phyloP scores from a whole-genome alignment of 2,888 invertebrate species.

The Eristalis intricaria region DNA sequence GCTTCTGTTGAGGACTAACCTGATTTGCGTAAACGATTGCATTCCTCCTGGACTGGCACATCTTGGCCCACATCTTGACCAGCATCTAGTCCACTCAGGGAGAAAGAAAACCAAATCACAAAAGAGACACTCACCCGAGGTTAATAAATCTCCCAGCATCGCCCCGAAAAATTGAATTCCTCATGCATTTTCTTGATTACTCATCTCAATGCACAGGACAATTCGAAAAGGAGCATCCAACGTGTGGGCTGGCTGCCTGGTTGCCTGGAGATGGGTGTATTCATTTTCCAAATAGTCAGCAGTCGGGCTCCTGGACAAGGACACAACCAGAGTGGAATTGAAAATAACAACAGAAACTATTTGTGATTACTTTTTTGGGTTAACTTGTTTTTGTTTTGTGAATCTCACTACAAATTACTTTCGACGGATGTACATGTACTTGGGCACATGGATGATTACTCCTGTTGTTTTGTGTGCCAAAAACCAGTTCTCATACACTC shows the following conservation, averaged over 20 bases:
- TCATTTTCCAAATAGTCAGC: constrained; percentile 41
- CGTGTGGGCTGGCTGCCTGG: neutral
- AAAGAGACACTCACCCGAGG: constrained; percentile 1
- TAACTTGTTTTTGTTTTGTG: constrained; percentile 19
- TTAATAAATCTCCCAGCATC: constrained; percentile 15
- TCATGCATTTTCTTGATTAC: constrained; percentile 63
- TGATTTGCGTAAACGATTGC: constrained; percentile 5
- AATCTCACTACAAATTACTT: constrained; percentile 47
- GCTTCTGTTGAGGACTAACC: neutral
- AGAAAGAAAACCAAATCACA: neutral
- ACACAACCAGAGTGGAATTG: constrained; percentile 38
- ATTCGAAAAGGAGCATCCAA: neutral
- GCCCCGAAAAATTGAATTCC: constrained; percentile 34
- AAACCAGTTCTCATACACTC: constrained; percentile 53
- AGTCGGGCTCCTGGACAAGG: constrained; percentile 51
- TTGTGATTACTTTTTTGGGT: constrained; percentile 65
- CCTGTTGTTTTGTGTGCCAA: constrained; percentile 66
- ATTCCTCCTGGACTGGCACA: neutral
- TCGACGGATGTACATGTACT: constrained; percentile 42
- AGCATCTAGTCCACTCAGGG: constrained; percentile 17
- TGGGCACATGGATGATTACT: constrained; percentile 56
- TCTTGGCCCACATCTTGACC: neutral
- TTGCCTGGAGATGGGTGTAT: neutral
- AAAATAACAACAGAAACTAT: constrained; percentile 60
- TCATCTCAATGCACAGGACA: constrained; percentile 18